Conservation (phyloP, 2,797 vertebrate genomes). For the Catostomus latipinnis region DNA sequence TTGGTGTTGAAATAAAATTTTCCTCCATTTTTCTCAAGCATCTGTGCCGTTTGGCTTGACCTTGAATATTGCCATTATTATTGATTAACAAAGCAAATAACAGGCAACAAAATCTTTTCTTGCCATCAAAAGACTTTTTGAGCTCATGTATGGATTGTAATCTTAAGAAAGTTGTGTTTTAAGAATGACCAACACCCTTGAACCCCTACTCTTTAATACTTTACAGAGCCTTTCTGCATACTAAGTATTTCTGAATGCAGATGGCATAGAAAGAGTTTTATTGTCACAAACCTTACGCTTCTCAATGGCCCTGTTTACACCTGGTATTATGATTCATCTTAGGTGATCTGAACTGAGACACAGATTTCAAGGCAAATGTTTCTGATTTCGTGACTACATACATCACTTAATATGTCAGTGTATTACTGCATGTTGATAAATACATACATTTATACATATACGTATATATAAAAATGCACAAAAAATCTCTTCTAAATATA, state of each 20-base stretch:
- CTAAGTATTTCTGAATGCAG: conserved; percentile 65
- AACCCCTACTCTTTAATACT: conserved; percentile 45
- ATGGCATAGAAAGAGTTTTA: conserved; percentile 93
- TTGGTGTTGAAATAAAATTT: conserved; percentile 80
- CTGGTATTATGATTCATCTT: too few relatives aligned
- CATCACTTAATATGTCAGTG: too few relatives aligned
- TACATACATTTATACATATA: too few relatives aligned
- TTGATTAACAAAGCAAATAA: conserved; percentile 76
- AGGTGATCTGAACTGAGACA: too few relatives aligned
- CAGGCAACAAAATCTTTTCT: conserved; percentile 92
- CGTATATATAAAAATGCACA: too few relatives aligned
- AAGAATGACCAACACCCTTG: conserved; percentile 57
- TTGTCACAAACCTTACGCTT: conserved; percentile 80
- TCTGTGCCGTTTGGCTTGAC: conserved; percentile 67
- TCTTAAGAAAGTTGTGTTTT: conserved; percentile 81
- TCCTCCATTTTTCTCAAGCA: conserved; percentile 60
- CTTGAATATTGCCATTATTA: conserved; percentile 76
- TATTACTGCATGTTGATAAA: too few relatives aligned
- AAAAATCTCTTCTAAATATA: too few relatives aligned
- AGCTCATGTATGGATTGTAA: conserved; percentile 33
- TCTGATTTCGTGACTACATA: too few relatives aligned
- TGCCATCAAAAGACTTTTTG: conserved; percentile 78
- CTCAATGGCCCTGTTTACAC: conserved; percentile 41
- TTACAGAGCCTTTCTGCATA: conserved; percentile 54
- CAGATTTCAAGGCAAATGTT: too few relatives aligned